Conservation (phyloP, 2,113 vertebrate species). For the Procavia capensis region DNA sequence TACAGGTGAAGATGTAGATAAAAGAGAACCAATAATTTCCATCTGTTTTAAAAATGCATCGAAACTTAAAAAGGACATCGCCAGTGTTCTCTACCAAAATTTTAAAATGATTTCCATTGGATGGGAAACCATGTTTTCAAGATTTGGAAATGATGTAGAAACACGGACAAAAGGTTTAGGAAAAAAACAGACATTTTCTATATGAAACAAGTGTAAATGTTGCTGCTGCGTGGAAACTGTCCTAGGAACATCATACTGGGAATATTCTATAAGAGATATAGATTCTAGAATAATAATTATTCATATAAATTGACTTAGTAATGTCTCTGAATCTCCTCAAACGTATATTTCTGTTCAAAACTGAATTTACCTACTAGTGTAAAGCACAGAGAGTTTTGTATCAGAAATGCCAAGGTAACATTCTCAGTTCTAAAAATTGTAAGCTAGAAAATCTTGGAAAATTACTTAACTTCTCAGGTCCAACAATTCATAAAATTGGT, state of each 20-base stretch:
- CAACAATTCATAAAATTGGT: not conserved
- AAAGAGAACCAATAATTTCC: not conserved
- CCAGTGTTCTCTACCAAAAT: not conserved
- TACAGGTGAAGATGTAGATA: not conserved
- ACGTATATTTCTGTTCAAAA: conserved; percentile 26
- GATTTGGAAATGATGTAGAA: not conserved
- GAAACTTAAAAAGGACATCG: not conserved
- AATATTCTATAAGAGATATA: not conserved
- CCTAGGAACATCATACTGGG: not conserved
- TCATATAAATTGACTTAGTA: not conserved
- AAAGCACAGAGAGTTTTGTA: not conserved
- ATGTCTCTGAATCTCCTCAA: not conserved
- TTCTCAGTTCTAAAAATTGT: not conserved
- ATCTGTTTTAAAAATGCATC: not conserved
- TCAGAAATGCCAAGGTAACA: not conserved
- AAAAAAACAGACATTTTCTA: not conserved
- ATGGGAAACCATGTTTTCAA: not conserved
- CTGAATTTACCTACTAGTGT: not conserved
- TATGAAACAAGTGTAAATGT: not conserved
- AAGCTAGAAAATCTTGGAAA: not conserved
- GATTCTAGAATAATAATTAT: not conserved
- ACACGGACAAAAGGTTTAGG: not conserved
- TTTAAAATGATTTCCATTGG: not conserved
- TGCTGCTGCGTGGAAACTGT: not conserved
- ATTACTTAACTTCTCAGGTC: not conserved